phyloP scores from a whole-genome alignment of 1,140 invertebrate genomes.

The Venustaconcha ellipsiformis region DNA sequence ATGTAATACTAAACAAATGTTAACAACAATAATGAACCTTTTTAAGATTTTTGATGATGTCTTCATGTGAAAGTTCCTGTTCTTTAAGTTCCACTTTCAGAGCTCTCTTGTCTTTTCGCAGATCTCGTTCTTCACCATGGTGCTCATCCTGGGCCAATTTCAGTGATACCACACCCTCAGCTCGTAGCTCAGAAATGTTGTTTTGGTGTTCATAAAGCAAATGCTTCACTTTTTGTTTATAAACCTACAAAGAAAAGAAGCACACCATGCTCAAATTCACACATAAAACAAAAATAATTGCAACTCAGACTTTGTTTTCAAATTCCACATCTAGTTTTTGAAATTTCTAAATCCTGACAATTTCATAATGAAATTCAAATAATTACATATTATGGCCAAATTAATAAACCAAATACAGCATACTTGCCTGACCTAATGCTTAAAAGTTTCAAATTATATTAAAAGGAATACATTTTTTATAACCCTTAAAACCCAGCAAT shows the following conservation, averaged over 20 bases:
- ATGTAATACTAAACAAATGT: constrained; percentile 8
- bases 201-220: constrained; percentile 92
- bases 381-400: too few relatives aligned
- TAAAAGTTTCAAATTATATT: too few relatives aligned
- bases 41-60: constrained; percentile 76
- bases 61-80: constrained; percentile 77
- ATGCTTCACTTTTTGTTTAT: constrained; percentile 94
- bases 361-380: too few relatives aligned
- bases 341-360: too few relatives aligned
- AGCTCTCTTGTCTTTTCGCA: constrained; percentile 83
- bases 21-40: constrained; percentile 68
- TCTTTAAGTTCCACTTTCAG: constrained; percentile 82
- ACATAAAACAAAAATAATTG: constrained; percentile 2
- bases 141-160: constrained; percentile 83
- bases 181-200: constrained; percentile 80
- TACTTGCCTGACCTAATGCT: too few relatives aligned
- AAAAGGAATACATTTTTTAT: too few relatives aligned
- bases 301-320: too few relatives aligned
- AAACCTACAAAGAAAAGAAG: constrained; percentile 69
- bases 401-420: too few relatives aligned
- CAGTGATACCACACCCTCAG: constrained; percentile 81
- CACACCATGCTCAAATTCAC: not conserved
- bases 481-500: too few relatives aligned
- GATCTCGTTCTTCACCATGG: constrained; percentile 79
- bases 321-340: too few relatives aligned